Evolutionary conservation across 2,888 invertebrate genomes (phyloP).

Genomic region (Megaustenia siamemsis): DNA sequence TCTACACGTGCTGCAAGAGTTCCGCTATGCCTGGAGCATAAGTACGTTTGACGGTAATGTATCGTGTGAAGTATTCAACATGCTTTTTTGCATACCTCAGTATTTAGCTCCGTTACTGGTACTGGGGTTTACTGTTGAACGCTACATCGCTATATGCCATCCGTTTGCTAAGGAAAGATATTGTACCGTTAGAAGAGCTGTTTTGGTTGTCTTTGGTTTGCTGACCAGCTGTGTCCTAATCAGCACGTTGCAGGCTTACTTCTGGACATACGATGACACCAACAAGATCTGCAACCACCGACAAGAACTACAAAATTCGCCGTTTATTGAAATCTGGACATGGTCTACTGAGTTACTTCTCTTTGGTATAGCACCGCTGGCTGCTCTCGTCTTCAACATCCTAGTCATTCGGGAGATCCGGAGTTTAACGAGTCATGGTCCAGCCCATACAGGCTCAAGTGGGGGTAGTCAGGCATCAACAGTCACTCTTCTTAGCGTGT

Average conservation of each 20-base stretch:
- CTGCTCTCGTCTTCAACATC: constrained; percentile 77
- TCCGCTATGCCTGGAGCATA: constrained; percentile 77
- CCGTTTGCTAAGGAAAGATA: constrained; percentile 75
- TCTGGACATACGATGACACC: constrained; percentile 73
- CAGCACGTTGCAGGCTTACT: constrained; percentile 74
- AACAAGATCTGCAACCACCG: constrained; percentile 68
- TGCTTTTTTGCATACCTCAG: constrained; percentile 73
- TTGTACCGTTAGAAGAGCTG: constrained; percentile 76
- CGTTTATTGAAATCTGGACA: constrained; percentile 74
- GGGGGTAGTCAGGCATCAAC: constrained; percentile 75
- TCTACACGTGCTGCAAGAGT: constrained; percentile 75
- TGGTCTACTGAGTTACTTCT: constrained; percentile 75
- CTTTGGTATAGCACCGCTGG: constrained; percentile 75
- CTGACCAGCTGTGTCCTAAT: constrained; percentile 65
- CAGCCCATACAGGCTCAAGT: constrained; percentile 60
- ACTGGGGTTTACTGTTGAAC: constrained; percentile 78
- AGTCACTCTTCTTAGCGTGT: constrained; percentile 78
- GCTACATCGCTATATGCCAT: constrained; percentile 78
- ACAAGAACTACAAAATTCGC: constrained; percentile 51
- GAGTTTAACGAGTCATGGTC: constrained; percentile 68
- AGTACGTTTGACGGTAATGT: constrained; percentile 66
- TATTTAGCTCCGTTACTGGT: constrained; percentile 78
- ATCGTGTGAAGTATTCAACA: constrained; percentile 75
- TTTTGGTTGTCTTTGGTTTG: constrained; percentile 67
- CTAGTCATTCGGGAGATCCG: constrained; percentile 77